phyloP scores from a whole-genome alignment of 2,113 vertebrate species.

The Philantomba maxwellii region DNA sequence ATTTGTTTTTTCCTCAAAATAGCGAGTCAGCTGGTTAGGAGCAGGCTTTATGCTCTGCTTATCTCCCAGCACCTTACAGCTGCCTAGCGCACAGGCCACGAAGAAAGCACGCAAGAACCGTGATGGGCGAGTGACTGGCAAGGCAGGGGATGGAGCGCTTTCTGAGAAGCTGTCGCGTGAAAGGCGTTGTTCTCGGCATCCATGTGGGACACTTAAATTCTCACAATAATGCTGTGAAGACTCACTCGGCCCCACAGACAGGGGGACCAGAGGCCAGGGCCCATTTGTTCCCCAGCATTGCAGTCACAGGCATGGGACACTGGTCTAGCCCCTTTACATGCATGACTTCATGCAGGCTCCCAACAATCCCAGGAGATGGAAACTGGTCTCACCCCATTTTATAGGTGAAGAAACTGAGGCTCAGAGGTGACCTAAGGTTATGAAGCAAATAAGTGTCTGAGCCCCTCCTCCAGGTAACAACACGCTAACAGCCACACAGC shows the following conservation, averaged over 20 bases:
- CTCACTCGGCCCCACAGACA: accelerated
- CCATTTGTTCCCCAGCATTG: accelerated
- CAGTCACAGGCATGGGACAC: too few species aligned
- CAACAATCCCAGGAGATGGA: neutral
- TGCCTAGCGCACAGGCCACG: accelerated
- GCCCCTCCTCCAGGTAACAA: neutral
- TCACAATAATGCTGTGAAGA: neutral
- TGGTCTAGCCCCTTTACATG: neutral
- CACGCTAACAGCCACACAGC: neutral
- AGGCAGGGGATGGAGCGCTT: neutral
- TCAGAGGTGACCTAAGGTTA: neutral
- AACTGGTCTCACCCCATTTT: neutral
- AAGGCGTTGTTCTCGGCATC: neutral
- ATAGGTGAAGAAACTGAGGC: neutral
- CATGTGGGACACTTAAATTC: neutral
- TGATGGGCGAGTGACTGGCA: neutral
- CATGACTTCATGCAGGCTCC: neutral
- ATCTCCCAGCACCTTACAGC: neutral
- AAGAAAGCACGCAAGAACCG: accelerated
- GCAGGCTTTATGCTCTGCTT: neutral
- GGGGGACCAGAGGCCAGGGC: neutral
- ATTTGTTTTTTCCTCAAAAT: neutral
- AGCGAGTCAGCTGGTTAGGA: too few species aligned
- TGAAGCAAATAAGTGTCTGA: neutral
- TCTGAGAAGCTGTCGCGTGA: accelerated